Conservation (phyloP, 2,113 vertebrate species). For the Seriola aureovittata region DNA sequence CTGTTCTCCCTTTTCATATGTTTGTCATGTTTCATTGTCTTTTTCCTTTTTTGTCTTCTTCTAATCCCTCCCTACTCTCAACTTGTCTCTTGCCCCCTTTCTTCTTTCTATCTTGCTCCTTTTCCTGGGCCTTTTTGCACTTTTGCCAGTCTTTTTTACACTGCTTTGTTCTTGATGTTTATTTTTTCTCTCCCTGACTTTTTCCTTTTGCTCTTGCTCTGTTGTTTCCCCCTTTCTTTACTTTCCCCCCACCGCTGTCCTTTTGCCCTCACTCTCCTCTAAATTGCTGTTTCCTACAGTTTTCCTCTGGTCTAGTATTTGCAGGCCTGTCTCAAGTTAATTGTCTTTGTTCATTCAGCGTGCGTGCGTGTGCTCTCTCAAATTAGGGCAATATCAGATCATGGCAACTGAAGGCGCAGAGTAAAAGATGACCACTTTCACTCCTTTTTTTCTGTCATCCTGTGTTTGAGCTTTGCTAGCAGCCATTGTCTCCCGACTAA, state of each 20-base stretch:
- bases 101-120: neutral
- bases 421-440: constrained; percentile 46
- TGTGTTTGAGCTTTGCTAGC: constrained; percentile 66
- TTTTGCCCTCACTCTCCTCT: constrained; percentile 7
- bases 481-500: constrained; percentile 79
- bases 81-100: neutral
- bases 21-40: neutral
- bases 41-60: neutral
- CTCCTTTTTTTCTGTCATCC: constrained; percentile 22
- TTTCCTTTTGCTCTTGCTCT: neutral
- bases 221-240: neutral
- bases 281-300: constrained; percentile 19
- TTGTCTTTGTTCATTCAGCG: constrained; percentile 63
- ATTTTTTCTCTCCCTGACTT: too few species aligned
- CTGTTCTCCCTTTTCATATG: neutral
- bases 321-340: constrained; percentile 59
- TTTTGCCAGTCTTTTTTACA: neutral
- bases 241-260: neutral
- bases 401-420: constrained; percentile 31
- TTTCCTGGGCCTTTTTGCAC: neutral
- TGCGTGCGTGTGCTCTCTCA: neutral
- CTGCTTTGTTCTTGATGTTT: constrained; percentile 12
- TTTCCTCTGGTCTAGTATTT: constrained; percentile 34
- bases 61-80: neutral
- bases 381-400: constrained; percentile 36